Conservation (phyloP, 2,888 invertebrate genomes). For the Linyphia triangularis region DNA sequence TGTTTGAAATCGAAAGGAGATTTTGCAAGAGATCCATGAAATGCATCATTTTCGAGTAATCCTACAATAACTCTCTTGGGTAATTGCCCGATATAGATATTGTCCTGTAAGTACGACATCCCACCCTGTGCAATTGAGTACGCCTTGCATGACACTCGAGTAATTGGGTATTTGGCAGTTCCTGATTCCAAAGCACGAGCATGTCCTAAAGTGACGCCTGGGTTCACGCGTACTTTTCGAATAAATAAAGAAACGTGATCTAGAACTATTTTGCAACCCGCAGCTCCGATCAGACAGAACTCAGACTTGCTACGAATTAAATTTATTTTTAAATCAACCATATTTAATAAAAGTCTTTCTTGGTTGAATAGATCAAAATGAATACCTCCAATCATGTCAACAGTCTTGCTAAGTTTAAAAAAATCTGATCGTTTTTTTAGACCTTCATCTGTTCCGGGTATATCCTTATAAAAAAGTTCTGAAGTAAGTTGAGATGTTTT, state of each 20-base stretch:
- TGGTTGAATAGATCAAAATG: constrained; percentile 61
- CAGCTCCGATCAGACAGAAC: constrained; percentile 52
- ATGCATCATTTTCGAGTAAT: constrained; percentile 37
- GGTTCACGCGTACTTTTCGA: constrained; percentile 75
- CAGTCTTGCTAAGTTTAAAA: constrained; percentile 16
- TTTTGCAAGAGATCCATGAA: not conserved
- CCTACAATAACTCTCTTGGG: not conserved
- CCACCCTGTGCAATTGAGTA: not conserved
- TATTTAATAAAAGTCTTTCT: constrained; percentile 33
- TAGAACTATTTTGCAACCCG: constrained; percentile 73
- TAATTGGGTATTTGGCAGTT: constrained; percentile 31
- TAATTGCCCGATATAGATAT: not conserved
- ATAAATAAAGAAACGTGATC: constrained; percentile 76
- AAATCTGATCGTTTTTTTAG: not conserved
- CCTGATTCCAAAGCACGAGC: constrained; percentile 75
- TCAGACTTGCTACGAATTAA: constrained; percentile 58
- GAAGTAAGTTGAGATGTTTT: constrained; percentile 12
- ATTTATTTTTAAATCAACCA: constrained; percentile 43
- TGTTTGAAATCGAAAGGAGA: constrained; percentile 41
- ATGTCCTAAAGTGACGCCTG: constrained; percentile 76
- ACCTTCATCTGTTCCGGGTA: constrained; percentile 1
- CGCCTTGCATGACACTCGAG: not conserved
- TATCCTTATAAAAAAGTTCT: constrained; percentile 16
- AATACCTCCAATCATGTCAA: constrained; percentile 58
- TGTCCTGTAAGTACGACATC: not conserved